A percentile compares a stretch with the other conserved stretches of the same genome.
phyloP scores from a whole-genome alignment of 2,888 invertebrate genomes.

The Chouioia cunea region DNA sequence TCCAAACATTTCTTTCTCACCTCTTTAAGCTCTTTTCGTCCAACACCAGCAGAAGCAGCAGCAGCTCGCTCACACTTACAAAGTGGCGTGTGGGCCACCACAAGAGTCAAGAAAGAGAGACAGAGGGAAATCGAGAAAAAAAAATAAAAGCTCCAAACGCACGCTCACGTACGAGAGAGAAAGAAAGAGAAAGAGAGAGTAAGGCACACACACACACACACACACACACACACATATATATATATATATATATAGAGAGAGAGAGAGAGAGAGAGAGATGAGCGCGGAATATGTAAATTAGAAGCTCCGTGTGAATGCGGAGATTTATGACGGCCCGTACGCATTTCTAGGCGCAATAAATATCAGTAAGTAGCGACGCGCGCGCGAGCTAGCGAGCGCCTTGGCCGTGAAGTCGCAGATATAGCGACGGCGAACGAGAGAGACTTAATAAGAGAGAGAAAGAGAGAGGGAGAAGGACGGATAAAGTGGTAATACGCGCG shows the following conservation, averaged over 20 bases:
- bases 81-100: conserved; percentile 33
- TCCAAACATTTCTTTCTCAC: conserved; percentile 36
- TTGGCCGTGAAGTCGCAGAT: conserved; percentile 21
- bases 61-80: neutral
- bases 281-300: conserved; percentile 66
- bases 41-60: too few relatives aligned
- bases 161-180: conserved; percentile 36
- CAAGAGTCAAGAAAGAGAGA: conserved; percentile 19
- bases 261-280: conserved; percentile 36
- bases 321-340: conserved; percentile 68
- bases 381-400: conserved; percentile 53
- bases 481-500: conserved; percentile 27
- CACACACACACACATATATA: conserved; percentile 13
- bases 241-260: too few relatives aligned
- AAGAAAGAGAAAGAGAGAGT: conserved; percentile 36
- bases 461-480: conserved; percentile 26
- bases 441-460: conserved; percentile 32
- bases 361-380: conserved; percentile 68
- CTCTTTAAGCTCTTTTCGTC: conserved; percentile 1
- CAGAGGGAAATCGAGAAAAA: neutral
- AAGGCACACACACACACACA: neutral
- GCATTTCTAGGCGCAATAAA: conserved; percentile 69
- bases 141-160: conserved; percentile 5
- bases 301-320: conserved; percentile 68
- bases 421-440: conserved; percentile 21